phyloP scores from a whole-genome alignment of 2,113 vertebrate genomes.

The Lucifuga dentata region DNA sequence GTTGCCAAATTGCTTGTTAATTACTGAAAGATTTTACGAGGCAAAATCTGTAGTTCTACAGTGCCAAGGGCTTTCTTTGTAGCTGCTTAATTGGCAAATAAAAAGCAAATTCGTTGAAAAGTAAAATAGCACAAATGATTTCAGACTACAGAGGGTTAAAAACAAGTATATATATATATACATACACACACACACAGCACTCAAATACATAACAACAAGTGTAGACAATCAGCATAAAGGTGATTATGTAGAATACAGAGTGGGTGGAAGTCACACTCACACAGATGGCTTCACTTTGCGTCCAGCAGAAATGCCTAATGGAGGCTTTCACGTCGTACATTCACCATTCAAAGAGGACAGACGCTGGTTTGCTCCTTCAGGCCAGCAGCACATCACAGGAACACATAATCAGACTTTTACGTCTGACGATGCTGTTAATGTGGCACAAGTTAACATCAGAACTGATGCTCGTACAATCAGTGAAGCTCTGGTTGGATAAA shows the following conservation, averaged over 20 bases:
- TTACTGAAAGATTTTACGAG: no score
- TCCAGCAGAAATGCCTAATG: constrained; percentile 50
- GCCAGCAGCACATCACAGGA: constrained; percentile 35
- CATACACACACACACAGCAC: neutral
- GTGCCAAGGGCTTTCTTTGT: no score
- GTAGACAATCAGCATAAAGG: constrained; percentile 41
- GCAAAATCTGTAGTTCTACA: no score
- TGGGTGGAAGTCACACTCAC: constrained; percentile 46
- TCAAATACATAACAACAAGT: constrained; percentile 2
- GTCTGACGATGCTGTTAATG: constrained; percentile 51
- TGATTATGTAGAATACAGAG: constrained; percentile 42
- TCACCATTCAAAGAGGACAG: constrained; percentile 31
- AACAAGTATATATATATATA: no score
- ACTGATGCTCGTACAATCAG: neutral
- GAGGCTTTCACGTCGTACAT: constrained; percentile 17
- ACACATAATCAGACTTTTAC: constrained; percentile 57
- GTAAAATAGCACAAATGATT: no score
- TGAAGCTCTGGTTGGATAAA: neutral
- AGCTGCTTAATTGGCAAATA: no score
- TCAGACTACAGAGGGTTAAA: no score
- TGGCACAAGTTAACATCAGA: constrained; percentile 41
- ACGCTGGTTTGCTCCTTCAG: constrained; percentile 15
- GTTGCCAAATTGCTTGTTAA: no score
- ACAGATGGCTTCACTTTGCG: constrained; percentile 59
- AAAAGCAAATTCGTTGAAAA: no score